Evolutionary conservation across 2,888 invertebrate genomes (phyloP), one percentile per base, ranked within the genome.

Genomic region (Minunthozetes semirufus): DNA sequence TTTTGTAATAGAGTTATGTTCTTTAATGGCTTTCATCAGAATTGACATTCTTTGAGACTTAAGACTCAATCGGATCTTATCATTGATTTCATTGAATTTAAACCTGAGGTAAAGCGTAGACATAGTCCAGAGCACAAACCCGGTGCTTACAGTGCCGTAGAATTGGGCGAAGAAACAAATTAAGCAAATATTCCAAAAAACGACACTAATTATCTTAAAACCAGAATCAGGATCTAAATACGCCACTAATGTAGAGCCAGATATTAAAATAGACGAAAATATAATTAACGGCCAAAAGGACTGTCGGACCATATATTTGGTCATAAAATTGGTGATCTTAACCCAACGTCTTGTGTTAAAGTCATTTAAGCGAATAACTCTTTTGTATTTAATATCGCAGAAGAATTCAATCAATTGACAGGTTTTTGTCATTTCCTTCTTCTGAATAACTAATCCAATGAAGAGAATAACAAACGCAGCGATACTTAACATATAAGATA

Each of bases 51-150:
- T 61, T 4, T 13, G 5, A 8, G 6, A 6, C 6, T 11, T 61
- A 15, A 61, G 19, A 29, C 61, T 27, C 3, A 29, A 27, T 61
- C 27, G 3, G 27, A 61, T 27, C 2, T 61, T 27, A 2, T 27
- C 27, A 61, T 61, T 61, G 17, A 61, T 61, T 61, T 61, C 29
- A 25, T 61, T 61, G 61, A 61, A 61, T 27, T 61, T 27, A 61
- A 6, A 27, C 25, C 13, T 61, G 1, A 61, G 27, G 11, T 61
- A 61, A 61, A 8, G 4, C 3, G 27, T 61, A 4, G 6, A 3
- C 13, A 61, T 9, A 61, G 15, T 2, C 61, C 61, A 61, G 27
- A 1, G 5, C 2, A 27, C 27, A 27, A 61, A 29, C 2, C 27
- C 27, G 15, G 11, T 6, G 5, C 25, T 3, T 3, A 61, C 11